These are phyloP conservation scores for Nomada ruficornis DNA, from an alignment of 2,888 invertebrate genomes.

Conservation along the genomic window DNA sequence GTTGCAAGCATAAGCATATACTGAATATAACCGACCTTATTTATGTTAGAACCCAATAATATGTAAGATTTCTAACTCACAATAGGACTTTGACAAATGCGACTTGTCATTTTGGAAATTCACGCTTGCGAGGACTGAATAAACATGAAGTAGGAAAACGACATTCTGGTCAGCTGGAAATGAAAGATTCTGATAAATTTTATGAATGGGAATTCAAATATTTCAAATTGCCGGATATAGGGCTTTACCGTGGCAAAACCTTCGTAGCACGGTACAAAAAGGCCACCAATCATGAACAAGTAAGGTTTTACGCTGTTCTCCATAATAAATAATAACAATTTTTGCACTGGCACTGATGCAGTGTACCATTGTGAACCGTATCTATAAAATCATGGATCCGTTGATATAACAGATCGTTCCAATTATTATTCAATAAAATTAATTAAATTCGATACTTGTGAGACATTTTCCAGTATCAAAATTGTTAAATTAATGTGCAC, in stretches of 20 bases:
- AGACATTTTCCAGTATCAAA: too few relatives aligned
- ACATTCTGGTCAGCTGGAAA: conserved; percentile 21
- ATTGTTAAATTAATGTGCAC: too few relatives aligned
- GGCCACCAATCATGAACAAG: conserved; percentile 5
- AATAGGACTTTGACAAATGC: not conserved
- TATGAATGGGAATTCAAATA: not conserved
- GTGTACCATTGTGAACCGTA: conserved; percentile 28
- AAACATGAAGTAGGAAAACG: conserved; percentile 40
- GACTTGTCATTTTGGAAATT: not conserved
- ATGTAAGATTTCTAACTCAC: not conserved
- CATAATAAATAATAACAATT: conserved; percentile 45
- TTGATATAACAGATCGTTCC: too few relatives aligned
- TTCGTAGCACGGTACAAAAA: conserved; percentile 23
- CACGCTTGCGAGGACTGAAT: conserved; percentile 17
- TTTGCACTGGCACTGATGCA: conserved; percentile 29
- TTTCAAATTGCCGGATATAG: not conserved
- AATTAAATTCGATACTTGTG: too few relatives aligned
- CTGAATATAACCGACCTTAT: too few relatives aligned
- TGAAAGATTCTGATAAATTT: too few relatives aligned
- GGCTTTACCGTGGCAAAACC: conserved; percentile 32
- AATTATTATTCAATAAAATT: too few relatives aligned
- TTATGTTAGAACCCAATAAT: not conserved
- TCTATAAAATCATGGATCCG: not conserved
- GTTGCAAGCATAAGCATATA: too few relatives aligned
- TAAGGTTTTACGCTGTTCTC: conserved; percentile 26